Percentiles rank a stretch among this genome's conserved stretches.
Conservation (phyloP, 2,797 vertebrate species). For the Lophura swinhoii region DNA sequence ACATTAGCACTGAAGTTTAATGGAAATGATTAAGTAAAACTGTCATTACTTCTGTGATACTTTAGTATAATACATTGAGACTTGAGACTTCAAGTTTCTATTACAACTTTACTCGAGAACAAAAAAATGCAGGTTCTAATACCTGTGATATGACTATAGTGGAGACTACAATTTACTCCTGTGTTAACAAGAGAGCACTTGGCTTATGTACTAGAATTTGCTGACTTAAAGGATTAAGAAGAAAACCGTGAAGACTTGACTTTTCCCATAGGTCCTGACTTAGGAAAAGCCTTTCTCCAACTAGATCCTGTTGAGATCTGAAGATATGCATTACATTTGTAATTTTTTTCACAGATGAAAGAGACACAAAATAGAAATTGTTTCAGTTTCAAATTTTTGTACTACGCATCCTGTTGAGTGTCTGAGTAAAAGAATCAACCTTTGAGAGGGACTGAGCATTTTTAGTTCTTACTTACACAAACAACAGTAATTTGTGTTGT, state of each 20-base stretch:
- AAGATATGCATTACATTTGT: not conserved
- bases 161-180: not conserved
- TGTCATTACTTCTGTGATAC: conserved; percentile 23
- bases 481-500: not conserved
- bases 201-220: not conserved
- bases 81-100: conserved; percentile 40
- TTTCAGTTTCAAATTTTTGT: not conserved
- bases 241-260: not conserved
- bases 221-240: not conserved
- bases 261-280: not conserved
- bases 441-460: not conserved
- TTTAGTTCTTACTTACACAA: not conserved
- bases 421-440: not conserved
- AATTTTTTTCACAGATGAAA: not conserved
- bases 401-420: not conserved
- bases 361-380: not conserved
- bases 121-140: not conserved
- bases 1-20: not conserved
- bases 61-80: conserved; percentile 4
- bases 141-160: not conserved
- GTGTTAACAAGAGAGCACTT: not conserved
- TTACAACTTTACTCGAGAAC: conserved; percentile 26
- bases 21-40: conserved; percentile 9
- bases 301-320: not conserved
- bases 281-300: not conserved